Base-by-base conservation (phyloP, 2,797 vertebrate species). In the Gymnopithys bicolor region DNA sequence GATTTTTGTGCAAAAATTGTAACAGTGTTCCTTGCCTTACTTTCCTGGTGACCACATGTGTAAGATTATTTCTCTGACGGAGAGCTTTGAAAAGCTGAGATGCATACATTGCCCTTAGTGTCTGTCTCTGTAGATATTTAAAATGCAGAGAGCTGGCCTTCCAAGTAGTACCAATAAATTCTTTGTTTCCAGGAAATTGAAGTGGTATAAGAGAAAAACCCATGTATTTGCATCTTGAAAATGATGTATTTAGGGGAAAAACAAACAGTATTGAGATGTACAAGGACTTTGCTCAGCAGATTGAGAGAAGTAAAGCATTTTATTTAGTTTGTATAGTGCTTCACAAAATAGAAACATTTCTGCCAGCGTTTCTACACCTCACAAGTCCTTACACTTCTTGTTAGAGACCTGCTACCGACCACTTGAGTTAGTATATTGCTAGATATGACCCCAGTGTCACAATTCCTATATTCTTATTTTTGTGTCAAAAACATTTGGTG, bases 391-490 rank as follows among this genome's bases (percentile, higher is more conserved):
- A 8, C 8, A 5, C 3, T 63, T 15, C 13, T 48, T 58, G 21
- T 52, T 55, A 32, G 32, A 48, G 10, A 30, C 7, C 35, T 62
- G 7, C 27, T 73, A 4, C 49, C 52, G 55, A n/a, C 19, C 21
- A 6, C 21, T 69, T 71, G 21, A 67, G 53, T 77, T 27, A 27
- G 6, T 81, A 13, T 32, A 9, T 68, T 83, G 28, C 32, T 68
- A 43, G 15, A 9, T 60, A 17, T 2, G 5, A 17, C 3, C 5
- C 12, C 1, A 5, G 4, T 62, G 16, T 46, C 27, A 35, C 11
- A 19, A 15, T 27, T 77, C 23, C 55, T 59, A 2, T 2, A 21
- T 46, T 67, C 10, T 73, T 49, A 18, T 17, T 84, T 16, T 32
- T 37, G 7, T 30, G 5, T 70, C 35, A 53, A 19, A 80, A 74